Conservation (phyloP, 2,113 vertebrate species). For the Bungarus multicinctus region DNA sequence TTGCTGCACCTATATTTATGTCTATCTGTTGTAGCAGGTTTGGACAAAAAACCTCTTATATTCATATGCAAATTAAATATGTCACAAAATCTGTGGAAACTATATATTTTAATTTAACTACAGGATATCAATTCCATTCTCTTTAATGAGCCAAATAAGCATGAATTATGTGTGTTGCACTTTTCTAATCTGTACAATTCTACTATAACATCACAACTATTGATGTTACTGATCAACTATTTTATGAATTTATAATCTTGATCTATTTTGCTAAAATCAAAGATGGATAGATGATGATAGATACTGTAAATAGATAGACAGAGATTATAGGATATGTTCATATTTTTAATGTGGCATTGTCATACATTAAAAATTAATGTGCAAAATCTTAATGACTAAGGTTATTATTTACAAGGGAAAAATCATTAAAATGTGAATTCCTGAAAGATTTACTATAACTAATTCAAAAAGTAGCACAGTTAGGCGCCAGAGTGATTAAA, state of each 20-base stretch:
- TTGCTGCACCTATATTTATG: neutral
- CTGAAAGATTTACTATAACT: slow-evolving; percentile 48
- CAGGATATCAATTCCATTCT: neutral
- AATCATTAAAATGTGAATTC: slow-evolving; percentile 48
- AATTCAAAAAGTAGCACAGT: slow-evolving; percentile 62
- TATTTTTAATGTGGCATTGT: slow-evolving; percentile 37
- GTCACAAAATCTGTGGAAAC: neutral
- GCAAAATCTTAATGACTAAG: slow-evolving; percentile 37
- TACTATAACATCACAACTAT: neutral
- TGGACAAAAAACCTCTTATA: neutral
- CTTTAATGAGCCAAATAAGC: neutral
- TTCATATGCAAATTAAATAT: neutral
- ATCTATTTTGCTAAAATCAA: neutral
- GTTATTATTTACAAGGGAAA: slow-evolving; percentile 24
- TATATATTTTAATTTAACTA: neutral
- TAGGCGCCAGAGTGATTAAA: slow-evolving; percentile 66
- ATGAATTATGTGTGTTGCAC: neutral
- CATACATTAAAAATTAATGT: slow-evolving; percentile 23
- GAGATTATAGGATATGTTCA: neutral
- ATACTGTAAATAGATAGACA: neutral
- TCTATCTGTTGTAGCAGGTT: neutral
- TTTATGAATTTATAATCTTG: neutral
- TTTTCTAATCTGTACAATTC: neutral
- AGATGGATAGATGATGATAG: neutral
- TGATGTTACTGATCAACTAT: neutral